These are phyloP conservation scores for Alcis repandata DNA, from an alignment of 2,888 invertebrate genomes.

Conservation along the genomic window DNA sequence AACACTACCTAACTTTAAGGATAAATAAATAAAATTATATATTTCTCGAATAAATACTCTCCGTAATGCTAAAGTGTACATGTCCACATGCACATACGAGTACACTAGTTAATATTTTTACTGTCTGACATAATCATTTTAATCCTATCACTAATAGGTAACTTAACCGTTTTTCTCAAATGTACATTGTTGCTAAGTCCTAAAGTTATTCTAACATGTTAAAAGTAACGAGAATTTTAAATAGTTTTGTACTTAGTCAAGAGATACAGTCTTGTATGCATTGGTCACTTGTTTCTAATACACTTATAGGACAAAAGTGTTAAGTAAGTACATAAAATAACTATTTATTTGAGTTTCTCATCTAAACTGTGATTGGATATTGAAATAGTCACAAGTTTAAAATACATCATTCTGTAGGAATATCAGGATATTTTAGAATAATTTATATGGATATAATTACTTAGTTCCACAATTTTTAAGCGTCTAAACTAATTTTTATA, in stretches of 20 bases:
- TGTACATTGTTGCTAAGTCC: slow-evolving; percentile 56
- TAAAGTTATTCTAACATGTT: slow-evolving; percentile 41
- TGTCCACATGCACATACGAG: slow-evolving; percentile 6
- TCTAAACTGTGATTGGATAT: neutral
- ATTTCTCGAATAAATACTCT: slow-evolving; percentile 73
- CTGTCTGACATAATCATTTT: slow-evolving; percentile 30
- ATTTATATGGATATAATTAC: too few relatives aligned
- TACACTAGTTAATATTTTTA: slow-evolving; percentile 36
- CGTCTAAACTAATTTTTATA: neutral
- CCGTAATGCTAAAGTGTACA: slow-evolving; percentile 56
- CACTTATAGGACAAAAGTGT: slow-evolving; percentile 2
- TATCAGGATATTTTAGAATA: neutral
- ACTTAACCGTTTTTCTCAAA: slow-evolving; percentile 73
- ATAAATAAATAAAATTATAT: slow-evolving; percentile 52
- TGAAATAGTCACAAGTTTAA: neutral
- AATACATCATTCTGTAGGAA: neutral
- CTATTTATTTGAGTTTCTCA: neutral
- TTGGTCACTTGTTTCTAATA: slow-evolving; percentile 73
- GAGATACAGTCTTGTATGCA: slow-evolving; percentile 79
- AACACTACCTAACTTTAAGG: slow-evolving; percentile 30
- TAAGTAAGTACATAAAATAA: neutral
- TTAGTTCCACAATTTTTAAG: neutral
- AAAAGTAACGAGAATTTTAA: slow-evolving; percentile 11
- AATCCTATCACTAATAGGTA: slow-evolving; percentile 72
- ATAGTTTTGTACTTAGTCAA: slow-evolving; percentile 77